Evolutionary conservation across 1,140 invertebrate genomes (phyloP), one percentile per base, ranked within the genome.

Genomic region (Oppia nitens): DNA sequence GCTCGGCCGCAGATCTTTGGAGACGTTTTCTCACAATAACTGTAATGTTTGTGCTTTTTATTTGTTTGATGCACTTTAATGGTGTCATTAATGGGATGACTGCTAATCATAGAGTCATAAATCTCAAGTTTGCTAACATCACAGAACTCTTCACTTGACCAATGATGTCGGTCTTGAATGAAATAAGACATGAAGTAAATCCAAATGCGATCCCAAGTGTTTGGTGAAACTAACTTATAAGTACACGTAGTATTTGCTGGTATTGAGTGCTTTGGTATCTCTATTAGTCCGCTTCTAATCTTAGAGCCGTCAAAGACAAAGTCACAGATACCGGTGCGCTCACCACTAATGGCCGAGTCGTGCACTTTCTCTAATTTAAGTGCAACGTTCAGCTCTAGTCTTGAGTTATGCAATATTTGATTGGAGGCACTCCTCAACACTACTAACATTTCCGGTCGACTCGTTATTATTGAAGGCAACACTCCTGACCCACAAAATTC

Each of bases 401-500:
- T 48, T 2, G 65, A 82, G 51, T 82, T 81, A 62, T 82, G 76
- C 70, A 90, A 85, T 60, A 85, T 87, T 65, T 87, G 87, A 72
- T 84, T 88, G 2, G 85, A 83, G 24, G 85, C 87, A n/a, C 85
- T 87, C 59, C 84, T 85, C 69, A 91, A 87, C 71, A 89, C 85
- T 25, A 91, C 85, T 49, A 90, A 74, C 59, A 90, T 75, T 69
- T 90, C 85, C 45, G 84, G 82, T 0, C 85, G 84, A 67, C 84
- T 87, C 55, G 85, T 88, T 58, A 62, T 24, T 11, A 88, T 84
- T 68, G 85, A 82, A 0, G 87, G 85, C 27, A 90, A 81, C 1
- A 78, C 79, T 40, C 86, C 87, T 32, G 83, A 83, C 1, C 87
- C 87, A 67, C 88, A 93, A 70, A 92, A 89, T 72, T 86, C 87